phyloP scores from a whole-genome alignment of 2,797 vertebrate species.

The Acrossocheilus wenchowensis region DNA sequence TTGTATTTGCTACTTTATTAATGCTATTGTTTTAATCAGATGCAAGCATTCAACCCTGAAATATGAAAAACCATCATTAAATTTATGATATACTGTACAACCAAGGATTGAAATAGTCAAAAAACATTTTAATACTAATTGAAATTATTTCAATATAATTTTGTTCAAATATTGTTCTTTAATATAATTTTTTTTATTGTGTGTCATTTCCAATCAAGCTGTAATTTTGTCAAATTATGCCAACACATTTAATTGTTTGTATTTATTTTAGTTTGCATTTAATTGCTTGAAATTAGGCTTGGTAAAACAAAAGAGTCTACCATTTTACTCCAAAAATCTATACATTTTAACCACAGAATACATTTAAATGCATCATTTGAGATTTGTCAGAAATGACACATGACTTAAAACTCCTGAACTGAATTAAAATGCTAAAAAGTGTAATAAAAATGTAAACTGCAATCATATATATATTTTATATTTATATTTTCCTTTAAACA shows the following conservation, averaged over 20 bases:
- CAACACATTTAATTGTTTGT: background rate
- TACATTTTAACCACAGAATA: background rate
- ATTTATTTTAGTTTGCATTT: background rate
- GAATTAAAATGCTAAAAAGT: background rate
- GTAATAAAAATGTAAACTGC: background rate
- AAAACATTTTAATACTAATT: background rate
- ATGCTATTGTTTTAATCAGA: background rate
- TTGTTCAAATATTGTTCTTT: background rate
- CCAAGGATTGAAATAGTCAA: background rate
- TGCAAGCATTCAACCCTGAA: background rate
- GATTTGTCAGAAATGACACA: background rate
- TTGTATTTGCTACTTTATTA: background rate
- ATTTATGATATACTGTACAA: background rate
- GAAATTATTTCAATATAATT: background rate
- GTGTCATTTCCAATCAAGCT: background rate
- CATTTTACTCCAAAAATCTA: background rate
- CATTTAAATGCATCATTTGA: background rate
- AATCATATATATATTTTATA: background rate
- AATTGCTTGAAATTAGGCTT: no score
- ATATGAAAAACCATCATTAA: background rate
- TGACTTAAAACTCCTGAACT: background rate
- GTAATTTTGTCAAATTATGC: background rate
- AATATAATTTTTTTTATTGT: background rate
- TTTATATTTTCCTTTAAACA: background rate
- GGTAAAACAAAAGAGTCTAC: background rate